Evolutionary conservation across 2,113 vertebrate genomes (phyloP).

Genomic region (Perccottus glenii): DNA sequence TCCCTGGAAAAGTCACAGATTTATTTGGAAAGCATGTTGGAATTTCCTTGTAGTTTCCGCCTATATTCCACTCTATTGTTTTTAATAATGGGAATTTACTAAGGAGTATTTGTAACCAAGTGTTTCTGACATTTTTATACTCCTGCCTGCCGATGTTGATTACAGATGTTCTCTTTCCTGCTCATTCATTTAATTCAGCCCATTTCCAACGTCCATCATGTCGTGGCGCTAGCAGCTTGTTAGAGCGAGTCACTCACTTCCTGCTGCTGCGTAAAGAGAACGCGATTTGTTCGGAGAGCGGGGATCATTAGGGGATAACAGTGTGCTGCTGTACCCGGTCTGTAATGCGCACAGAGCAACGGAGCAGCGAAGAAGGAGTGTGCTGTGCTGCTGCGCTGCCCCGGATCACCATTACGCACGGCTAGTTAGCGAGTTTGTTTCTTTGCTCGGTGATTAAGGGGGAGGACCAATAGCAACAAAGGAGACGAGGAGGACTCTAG

Average conservation of each 20-base stretch:
- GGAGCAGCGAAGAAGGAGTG: conserved; percentile 22
- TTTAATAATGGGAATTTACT: neutral
- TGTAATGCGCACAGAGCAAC: conserved; percentile 4
- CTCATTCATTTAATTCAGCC: neutral
- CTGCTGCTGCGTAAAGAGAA: conserved; percentile 21
- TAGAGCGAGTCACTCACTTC: neutral
- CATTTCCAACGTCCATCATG: neutral
- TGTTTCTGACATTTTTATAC: too few species aligned
- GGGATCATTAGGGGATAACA: conserved; percentile 46
- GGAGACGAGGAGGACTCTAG: conserved; percentile 66
- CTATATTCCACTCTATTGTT: neutral
- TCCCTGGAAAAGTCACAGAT: too few species aligned
- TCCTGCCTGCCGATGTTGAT: too few species aligned
- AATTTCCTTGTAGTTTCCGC: too few species aligned
- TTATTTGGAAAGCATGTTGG: too few species aligned
- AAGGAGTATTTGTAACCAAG: too few species aligned
- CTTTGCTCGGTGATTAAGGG: conserved; percentile 77
- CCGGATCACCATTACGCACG: conserved; percentile 19
- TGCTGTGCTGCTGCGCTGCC: conserved; percentile 20
- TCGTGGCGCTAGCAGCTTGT: neutral
- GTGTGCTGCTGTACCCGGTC: conserved; percentile 25
- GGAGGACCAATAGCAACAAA: conserved; percentile 79
- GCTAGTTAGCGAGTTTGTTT: conserved; percentile 51
- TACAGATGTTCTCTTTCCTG: neutral
- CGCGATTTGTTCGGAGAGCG: conserved; percentile 19